Percentiles rank a stretch among this genome's conserved stretches.
Evolutionary conservation across 2,797 vertebrate species (phyloP).

Genomic region (Cynopterus sphinx): DNA sequence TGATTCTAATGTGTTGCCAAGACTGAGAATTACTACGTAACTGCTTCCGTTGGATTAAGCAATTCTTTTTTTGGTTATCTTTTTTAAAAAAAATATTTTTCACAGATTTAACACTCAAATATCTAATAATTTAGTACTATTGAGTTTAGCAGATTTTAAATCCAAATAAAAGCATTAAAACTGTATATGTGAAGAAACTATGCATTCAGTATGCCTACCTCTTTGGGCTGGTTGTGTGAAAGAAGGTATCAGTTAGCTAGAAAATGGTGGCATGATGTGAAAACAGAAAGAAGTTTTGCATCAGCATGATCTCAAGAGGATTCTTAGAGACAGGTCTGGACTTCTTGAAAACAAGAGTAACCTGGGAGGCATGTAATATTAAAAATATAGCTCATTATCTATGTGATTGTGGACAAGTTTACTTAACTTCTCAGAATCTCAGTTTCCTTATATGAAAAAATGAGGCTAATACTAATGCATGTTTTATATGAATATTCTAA

Average conservation of each 20-base stretch:
- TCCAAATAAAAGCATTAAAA: background rate
- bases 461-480: background rate
- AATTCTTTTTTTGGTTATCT: background rate
- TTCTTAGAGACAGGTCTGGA: background rate
- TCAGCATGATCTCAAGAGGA: background rate
- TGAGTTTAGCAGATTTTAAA: slow-evolving; percentile 30
- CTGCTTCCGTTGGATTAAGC: background rate
- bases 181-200: background rate
- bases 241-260: background rate
- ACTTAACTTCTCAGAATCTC: background rate
- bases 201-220: background rate
- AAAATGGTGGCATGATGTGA: background rate
- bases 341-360: background rate
- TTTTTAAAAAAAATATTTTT: background rate
- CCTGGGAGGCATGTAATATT: background rate
- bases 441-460: slow-evolving; percentile 8
- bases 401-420: background rate
- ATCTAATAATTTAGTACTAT: slow-evolving; percentile 21
- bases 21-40: background rate
- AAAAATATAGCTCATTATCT: background rate
- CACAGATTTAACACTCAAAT: background rate
- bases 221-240: background rate
- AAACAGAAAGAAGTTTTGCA: background rate
- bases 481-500: slow-evolving; percentile 1
- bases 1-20: background rate